Conservation (phyloP, 2,113 vertebrate species). For the Forbesichthys papilliferus region DNA sequence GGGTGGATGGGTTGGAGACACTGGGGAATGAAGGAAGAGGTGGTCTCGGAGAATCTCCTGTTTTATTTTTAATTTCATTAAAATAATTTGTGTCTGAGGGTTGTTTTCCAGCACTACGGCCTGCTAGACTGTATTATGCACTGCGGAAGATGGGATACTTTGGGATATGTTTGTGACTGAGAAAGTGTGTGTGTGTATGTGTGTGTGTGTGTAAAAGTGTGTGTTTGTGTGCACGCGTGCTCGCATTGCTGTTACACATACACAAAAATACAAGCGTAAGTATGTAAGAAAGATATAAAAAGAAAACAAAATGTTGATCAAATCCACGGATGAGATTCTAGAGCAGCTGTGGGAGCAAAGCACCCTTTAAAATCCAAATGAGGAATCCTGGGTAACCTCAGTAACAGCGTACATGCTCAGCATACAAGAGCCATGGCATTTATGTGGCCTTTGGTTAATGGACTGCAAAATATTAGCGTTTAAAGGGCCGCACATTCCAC, state of each 20-base stretch:
- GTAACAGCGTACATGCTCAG: constrained; percentile 22
- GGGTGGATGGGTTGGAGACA: constrained; percentile 46
- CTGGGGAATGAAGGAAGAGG: constrained; percentile 31
- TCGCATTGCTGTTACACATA: too few species aligned
- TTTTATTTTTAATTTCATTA: background rate
- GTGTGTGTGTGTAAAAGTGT: background rate
- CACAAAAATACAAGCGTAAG: constrained; percentile 9
- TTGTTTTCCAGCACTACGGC: constrained; percentile 36
- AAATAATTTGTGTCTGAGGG: constrained; percentile 36
- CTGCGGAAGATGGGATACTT: background rate
- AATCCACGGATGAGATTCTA: constrained; percentile 15
- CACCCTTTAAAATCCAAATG: constrained; percentile 54
- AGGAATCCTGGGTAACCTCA: constrained; percentile 39
- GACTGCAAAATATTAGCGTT: constrained; percentile 1
- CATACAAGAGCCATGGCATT: constrained; percentile 29
- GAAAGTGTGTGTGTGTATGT: background rate
- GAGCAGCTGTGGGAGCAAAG: constrained; percentile 51
- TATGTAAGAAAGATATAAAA: constrained; percentile 24
- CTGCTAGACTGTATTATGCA: constrained; percentile 48
- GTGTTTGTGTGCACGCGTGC: background rate
- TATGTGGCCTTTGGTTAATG: constrained; percentile 30
- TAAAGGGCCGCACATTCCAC: constrained; percentile 35
- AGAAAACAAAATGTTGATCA: constrained; percentile 26
- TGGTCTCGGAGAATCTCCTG: constrained; percentile 44
- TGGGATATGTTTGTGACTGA: background rate